Conservation (phyloP, 2,888 invertebrate species). For the Pseudolycoriella hygida region DNA sequence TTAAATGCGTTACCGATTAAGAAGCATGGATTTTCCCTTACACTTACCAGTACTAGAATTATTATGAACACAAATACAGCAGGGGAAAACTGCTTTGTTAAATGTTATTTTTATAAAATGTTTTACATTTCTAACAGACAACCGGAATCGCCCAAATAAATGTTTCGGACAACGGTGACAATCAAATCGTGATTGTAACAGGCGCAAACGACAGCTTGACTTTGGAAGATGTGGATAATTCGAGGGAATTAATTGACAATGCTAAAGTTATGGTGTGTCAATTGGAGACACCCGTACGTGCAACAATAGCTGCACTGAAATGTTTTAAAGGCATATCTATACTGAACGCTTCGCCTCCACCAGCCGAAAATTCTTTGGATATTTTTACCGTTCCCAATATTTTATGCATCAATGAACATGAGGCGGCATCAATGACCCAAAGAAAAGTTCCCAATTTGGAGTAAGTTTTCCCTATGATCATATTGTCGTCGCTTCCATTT, state of each 20-base stretch:
- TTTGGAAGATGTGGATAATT: constrained; percentile 41
- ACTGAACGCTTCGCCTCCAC: constrained; percentile 84
- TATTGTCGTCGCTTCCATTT: constrained; percentile 20
- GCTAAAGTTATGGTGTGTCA: constrained; percentile 67
- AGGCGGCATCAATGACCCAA: constrained; percentile 51
- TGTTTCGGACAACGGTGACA: constrained; percentile 75
- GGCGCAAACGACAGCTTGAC: constrained; percentile 66
- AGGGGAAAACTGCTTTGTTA: too few species aligned
- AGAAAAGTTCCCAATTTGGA: constrained; percentile 8
- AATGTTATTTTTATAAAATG: too few species aligned
- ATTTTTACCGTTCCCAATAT: constrained; percentile 51
- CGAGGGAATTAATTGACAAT: constrained; percentile 34
- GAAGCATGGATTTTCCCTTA: too few species aligned
- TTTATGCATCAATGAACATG: constrained; percentile 86
- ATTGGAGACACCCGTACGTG: constrained; percentile 62
- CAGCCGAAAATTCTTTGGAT: constrained; percentile 38
- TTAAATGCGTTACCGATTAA: too few species aligned
- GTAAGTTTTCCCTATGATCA: background rate
- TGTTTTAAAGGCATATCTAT: constrained; percentile 51
- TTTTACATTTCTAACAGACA: constrained; percentile 21
- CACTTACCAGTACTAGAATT: too few species aligned
- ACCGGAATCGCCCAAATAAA: constrained; percentile 86
- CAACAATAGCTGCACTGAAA: constrained; percentile 50
- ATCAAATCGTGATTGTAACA: constrained; percentile 79
- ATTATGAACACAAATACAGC: too few species aligned